Conservation (phyloP, 1,140 invertebrate species). For the Samia ricini region DNA sequence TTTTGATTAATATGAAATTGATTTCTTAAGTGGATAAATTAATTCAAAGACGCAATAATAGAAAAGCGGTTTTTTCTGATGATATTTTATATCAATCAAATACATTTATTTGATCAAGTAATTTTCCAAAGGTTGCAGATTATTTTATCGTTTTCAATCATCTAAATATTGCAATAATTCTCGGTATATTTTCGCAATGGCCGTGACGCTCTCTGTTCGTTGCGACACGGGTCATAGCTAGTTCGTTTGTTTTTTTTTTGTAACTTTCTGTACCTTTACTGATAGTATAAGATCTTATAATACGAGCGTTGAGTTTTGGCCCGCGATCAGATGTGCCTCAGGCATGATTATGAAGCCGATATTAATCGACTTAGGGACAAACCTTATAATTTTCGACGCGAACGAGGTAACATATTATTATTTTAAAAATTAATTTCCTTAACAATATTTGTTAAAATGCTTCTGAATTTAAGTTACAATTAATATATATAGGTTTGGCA, state of each 20-base stretch:
- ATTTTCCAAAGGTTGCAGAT: background rate
- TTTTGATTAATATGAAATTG: too few species aligned
- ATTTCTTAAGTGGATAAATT: background rate
- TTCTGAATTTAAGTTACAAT: background rate
- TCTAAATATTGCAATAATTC: background rate
- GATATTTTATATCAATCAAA: background rate
- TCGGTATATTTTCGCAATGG: background rate
- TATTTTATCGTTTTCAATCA: background rate
- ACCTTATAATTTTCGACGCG: conserved; percentile 58
- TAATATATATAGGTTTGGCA: too few species aligned
- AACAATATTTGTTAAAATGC: background rate
- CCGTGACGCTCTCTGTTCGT: background rate
- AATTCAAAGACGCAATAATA: background rate
- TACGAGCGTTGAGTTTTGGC: conserved; percentile 41
- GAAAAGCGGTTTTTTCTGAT: background rate
- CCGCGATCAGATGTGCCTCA: conserved; percentile 44
- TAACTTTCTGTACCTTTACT: background rate
- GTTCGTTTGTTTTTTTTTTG: background rate
- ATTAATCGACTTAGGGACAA: conserved; percentile 46
- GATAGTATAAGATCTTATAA: conserved; percentile 52
- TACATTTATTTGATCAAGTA: background rate
- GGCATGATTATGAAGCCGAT: conserved; percentile 56
- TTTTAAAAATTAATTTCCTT: background rate
- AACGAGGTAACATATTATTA: conserved; percentile 25
- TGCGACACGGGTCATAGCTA: background rate